Evolutionary conservation across 2,797 vertebrate genomes (phyloP), one percentile per base, ranked within the genome.

Genomic region (Tenualosa ilisha): DNA sequence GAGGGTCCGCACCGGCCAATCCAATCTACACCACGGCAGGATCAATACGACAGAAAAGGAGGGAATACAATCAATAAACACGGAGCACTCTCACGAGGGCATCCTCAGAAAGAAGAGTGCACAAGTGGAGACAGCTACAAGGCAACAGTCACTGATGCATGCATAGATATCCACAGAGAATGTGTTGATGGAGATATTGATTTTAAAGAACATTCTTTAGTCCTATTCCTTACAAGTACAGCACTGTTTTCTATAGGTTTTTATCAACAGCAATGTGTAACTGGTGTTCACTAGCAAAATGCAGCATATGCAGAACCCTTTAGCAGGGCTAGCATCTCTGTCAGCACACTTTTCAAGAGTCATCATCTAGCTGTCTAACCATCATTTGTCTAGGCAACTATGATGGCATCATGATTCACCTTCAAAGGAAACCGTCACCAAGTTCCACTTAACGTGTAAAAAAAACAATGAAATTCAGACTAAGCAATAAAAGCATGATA

Each of bases 1-100:
- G 86, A 99, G 93, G 0, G 98, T 99, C 88, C 98, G 95, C 86
- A 98, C 98, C 0, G 98, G 98, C 98, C 98, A 99, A 92, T 99
- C 98, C 17, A 99, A 92, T 89, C 98, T 99, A 88, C 5, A 75
- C 3, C 68, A 75, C 37, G 6, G 37, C 15, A n/a, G 15, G 40
- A 79, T 79, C 72, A 79, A 37, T 72, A 6, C 2, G 31, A 72
- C 13, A 2, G 26, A 72, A 72, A 17, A 24, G 6, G 59, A 61
- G n/a, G 59, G n/a, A n/a, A 61, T 8, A 61, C 59, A 61, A 61
- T 61, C 59, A 61, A 61, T 61, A n/a, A n/a, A 5, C 59, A 9
- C 5, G 6, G 59, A 61, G 59, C 59, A 61, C 0, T 61, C 22
- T 6, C 59, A 9, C 59, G 2, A n/a, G 59, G 59, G 59, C 9